Evolutionary conservation across 2,888 invertebrate species (phyloP).

Genomic region (Tribolium freemani): DNA sequence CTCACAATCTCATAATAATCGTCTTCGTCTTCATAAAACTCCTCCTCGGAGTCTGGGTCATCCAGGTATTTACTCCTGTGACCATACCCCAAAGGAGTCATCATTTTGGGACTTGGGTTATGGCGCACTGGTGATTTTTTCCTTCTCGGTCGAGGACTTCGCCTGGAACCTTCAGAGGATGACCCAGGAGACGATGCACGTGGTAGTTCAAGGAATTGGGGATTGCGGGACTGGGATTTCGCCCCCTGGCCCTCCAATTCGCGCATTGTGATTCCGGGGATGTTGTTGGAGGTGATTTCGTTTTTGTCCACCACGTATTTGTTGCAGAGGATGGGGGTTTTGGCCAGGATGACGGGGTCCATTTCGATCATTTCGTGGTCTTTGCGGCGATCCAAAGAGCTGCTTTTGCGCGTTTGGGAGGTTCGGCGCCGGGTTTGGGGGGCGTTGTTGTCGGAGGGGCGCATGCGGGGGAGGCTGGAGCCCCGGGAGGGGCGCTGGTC

Average conservation of each 20-base stretch:
- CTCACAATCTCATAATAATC: slow-evolving; percentile 62
- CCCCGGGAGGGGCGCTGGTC: slow-evolving; percentile 44
- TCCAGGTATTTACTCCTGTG: slow-evolving; percentile 73
- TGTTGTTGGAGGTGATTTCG: slow-evolving; percentile 61
- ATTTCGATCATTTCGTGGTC: slow-evolving; percentile 62
- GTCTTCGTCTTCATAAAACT: slow-evolving; percentile 54
- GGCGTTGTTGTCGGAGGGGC: slow-evolving; percentile 58
- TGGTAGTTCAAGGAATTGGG: slow-evolving; percentile 56
- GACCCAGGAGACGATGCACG: slow-evolving; percentile 57
- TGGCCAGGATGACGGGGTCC: slow-evolving; percentile 66
- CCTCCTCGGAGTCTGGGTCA: slow-evolving; percentile 74
- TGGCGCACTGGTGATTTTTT: slow-evolving; percentile 61
- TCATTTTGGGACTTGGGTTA: slow-evolving; percentile 73
- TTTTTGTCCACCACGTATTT: slow-evolving; percentile 76
- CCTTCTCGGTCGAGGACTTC: not conserved
- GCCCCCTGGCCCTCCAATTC: slow-evolving; percentile 50
- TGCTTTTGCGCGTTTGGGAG: slow-evolving; percentile 40
- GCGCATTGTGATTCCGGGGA: slow-evolving; percentile 55
- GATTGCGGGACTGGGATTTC: slow-evolving; percentile 56
- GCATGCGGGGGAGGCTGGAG: slow-evolving; percentile 58
- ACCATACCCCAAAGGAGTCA: slow-evolving; percentile 79
- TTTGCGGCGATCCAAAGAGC: slow-evolving; percentile 62
- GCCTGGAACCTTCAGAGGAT: slow-evolving; percentile 46
- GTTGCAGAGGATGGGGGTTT: slow-evolving; percentile 78
- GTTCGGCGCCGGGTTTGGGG: not conserved